Conservation (phyloP, 2,888 invertebrate genomes). For the Phengaris arion region DNA sequence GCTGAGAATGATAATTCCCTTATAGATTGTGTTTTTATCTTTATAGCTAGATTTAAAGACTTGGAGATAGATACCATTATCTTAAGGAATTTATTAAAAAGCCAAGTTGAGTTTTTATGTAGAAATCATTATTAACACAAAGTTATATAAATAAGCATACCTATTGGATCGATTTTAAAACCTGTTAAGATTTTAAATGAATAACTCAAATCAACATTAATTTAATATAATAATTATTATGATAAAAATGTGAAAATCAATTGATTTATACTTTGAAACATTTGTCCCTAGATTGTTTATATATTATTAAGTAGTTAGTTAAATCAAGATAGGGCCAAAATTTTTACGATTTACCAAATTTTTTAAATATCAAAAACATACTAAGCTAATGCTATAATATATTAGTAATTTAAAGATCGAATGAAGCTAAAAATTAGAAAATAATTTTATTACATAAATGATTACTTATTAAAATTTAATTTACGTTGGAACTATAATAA, state of each 20-base stretch:
- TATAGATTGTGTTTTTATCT: slow-evolving; percentile 17
- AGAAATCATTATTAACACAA: background rate
- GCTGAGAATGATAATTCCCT: slow-evolving; percentile 7
- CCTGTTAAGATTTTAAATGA: background rate
- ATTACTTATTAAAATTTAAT: slow-evolving; percentile 6
- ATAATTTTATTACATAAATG: background rate
- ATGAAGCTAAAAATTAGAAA: background rate
- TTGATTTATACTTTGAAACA: background rate
- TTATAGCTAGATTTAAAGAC: slow-evolving; percentile 17
- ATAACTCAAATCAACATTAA: background rate
- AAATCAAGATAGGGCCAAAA: too few relatives aligned
- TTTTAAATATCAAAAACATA: too few relatives aligned
- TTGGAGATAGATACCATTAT: slow-evolving; percentile 12
- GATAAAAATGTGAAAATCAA: background rate
- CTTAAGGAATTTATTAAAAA: background rate
- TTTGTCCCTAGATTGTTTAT: background rate
- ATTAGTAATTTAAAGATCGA: background rate
- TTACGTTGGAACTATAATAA: background rate
- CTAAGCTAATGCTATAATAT: too few relatives aligned
- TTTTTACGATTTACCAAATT: too few relatives aligned
- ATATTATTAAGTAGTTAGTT: background rate
- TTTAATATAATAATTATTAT: slow-evolving; percentile 17
- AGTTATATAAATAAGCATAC: slow-evolving; percentile 8
- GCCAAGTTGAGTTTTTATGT: slow-evolving; percentile 11
- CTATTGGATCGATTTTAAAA: background rate